Evolutionary conservation across 2,113 vertebrate genomes (phyloP).

Genomic region (Notothenia rossii): DNA sequence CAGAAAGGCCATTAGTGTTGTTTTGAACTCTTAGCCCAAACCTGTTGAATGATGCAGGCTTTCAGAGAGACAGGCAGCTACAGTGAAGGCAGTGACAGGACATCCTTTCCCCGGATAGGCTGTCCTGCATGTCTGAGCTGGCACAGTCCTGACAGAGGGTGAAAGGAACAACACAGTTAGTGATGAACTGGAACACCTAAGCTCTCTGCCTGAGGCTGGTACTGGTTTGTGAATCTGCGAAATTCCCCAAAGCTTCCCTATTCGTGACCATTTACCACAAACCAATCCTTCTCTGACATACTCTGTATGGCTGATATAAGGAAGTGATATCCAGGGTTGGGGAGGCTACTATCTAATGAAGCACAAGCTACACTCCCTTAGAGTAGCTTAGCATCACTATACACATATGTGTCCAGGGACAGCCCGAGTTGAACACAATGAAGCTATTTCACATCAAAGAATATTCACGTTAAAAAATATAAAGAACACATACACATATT

Average conservation of each 20-base stretch:
- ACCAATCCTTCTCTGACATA: conserved; percentile 6
- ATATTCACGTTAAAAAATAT: neutral
- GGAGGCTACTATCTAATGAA: neutral
- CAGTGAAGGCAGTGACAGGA: conserved; percentile 45
- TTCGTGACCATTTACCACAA: conserved; percentile 26
- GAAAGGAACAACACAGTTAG: conserved; percentile 44
- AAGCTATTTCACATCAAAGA: neutral
- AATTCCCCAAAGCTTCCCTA: conserved; percentile 32
- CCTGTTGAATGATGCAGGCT: conserved; percentile 70
- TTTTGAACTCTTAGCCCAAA: conserved; percentile 74
- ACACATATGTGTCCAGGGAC: neutral
- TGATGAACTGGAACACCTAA: conserved; percentile 21
- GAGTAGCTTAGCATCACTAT: neutral
- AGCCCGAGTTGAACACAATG: neutral
- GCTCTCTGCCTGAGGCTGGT: conserved; percentile 34
- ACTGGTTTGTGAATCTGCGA: conserved; percentile 31
- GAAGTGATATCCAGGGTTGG: neutral
- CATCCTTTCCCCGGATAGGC: conserved; percentile 43
- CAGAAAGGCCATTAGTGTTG: conserved; percentile 75
- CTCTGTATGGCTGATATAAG: neutral
- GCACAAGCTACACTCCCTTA: neutral
- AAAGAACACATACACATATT: neutral
- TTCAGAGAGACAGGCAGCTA: conserved; percentile 39
- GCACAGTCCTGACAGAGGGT: conserved; percentile 45
- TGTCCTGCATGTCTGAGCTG: conserved; percentile 51